Conservation (phyloP, 1,140 invertebrate species). For the Diorhabda sublineata region DNA sequence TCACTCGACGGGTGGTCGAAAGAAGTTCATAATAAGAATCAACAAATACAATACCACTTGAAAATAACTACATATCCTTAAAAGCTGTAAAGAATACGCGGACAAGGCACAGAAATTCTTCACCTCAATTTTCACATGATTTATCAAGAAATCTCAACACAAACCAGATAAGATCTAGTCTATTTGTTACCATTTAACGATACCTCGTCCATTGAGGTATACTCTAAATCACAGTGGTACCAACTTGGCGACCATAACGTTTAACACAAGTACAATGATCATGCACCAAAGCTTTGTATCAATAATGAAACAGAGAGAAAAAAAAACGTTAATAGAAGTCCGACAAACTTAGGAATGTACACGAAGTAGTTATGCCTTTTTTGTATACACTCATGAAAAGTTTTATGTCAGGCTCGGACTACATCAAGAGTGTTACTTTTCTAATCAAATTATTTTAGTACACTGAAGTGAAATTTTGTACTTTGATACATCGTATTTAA, state of each 20-base stretch:
- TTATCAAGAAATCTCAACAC: background rate
- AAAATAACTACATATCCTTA: background rate
- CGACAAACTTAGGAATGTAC: background rate
- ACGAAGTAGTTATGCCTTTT: background rate
- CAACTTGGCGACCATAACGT: background rate
- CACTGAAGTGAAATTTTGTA: too few species aligned
- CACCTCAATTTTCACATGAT: conserved; percentile 2
- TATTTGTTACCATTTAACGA: conserved; percentile 3
- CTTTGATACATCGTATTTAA: too few species aligned
- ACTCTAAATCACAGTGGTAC: background rate
- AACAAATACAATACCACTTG: background rate
- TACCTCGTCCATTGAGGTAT: conserved; percentile 1
- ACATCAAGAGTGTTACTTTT: too few species aligned
- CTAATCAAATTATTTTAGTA: too few species aligned
- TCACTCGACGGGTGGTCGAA: background rate
- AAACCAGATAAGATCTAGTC: background rate
- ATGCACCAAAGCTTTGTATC: background rate
- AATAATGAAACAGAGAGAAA: background rate
- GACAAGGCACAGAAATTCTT: background rate
- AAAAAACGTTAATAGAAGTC: background rate
- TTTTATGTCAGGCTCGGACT: background rate
- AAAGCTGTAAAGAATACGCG: background rate
- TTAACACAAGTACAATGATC: background rate
- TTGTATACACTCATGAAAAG: background rate
- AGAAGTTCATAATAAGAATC: background rate